phyloP scores from a whole-genome alignment of 2,113 vertebrate genomes.

The Pygoscelis antarcticus region DNA sequence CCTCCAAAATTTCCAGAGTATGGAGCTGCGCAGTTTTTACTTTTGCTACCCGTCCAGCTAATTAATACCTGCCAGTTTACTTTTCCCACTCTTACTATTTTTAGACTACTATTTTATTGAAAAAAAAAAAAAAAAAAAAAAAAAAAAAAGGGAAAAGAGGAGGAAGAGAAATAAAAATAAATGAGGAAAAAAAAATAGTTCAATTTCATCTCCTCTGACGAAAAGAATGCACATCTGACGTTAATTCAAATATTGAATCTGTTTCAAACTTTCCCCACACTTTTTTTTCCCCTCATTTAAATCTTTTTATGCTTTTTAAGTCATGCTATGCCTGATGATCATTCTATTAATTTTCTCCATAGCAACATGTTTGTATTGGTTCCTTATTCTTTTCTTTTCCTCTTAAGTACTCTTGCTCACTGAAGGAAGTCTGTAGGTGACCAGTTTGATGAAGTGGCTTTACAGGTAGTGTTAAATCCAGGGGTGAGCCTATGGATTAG shows the following conservation, averaged over 20 bases:
- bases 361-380: not conserved
- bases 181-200: not conserved
- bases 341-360: not conserved
- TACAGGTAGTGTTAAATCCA: not conserved
- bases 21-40: not conserved
- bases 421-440: not conserved
- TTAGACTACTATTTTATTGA: not conserved
- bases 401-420: not conserved
- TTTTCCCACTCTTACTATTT: constrained; percentile 45
- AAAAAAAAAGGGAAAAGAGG: not conserved
- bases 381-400: not conserved
- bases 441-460: not conserved
- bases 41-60: constrained; percentile 31
- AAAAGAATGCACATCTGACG: not conserved
- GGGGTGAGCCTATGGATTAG: not conserved
- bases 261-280: not conserved
- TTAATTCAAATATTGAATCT: not conserved
- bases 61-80: constrained; percentile 60
- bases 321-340: not conserved
- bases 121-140: not conserved
- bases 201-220: not conserved
- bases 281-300: not conserved
- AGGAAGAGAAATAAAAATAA: not conserved
- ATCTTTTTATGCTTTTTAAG: not conserved
- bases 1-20: not conserved